Evolutionary conservation across 2,113 vertebrate species (phyloP).

Genomic region (Pseudopodoces humilis): DNA sequence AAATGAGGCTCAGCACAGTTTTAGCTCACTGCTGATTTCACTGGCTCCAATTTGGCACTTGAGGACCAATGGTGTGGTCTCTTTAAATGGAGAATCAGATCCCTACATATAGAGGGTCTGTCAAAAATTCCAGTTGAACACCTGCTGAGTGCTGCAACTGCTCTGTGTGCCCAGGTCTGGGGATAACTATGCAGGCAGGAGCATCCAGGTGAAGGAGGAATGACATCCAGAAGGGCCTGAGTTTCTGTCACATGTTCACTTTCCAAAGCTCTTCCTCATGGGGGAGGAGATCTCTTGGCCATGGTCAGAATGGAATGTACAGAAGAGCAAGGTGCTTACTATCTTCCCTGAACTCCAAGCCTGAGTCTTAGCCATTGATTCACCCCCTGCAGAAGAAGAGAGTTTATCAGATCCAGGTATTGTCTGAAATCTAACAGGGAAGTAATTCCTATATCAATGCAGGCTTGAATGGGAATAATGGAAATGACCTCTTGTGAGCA

Average conservation of each 20-base stretch:
- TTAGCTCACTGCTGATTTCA: background rate
- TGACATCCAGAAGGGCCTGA: background rate
- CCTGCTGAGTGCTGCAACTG: background rate
- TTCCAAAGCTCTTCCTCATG: background rate
- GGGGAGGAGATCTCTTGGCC: background rate
- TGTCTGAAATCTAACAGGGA: background rate
- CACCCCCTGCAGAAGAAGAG: background rate
- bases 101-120: background rate
- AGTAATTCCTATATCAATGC: background rate
- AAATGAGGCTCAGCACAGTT: background rate
- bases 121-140: background rate
- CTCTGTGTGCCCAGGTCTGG: background rate
- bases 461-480: background rate
- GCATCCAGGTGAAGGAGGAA: background rate
- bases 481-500: background rate
- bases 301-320: background rate
- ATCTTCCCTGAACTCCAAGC: background rate
- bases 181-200: background rate
- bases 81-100: background rate
- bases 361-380: background rate
- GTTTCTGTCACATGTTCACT: background rate
- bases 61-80: background rate
- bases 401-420: background rate
- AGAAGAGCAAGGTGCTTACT: background rate
- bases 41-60: background rate